Evolutionary conservation across 2,888 invertebrate genomes (phyloP), one percentile per base, ranked within the genome.

Genomic region (Meandrusa payeni): DNA sequence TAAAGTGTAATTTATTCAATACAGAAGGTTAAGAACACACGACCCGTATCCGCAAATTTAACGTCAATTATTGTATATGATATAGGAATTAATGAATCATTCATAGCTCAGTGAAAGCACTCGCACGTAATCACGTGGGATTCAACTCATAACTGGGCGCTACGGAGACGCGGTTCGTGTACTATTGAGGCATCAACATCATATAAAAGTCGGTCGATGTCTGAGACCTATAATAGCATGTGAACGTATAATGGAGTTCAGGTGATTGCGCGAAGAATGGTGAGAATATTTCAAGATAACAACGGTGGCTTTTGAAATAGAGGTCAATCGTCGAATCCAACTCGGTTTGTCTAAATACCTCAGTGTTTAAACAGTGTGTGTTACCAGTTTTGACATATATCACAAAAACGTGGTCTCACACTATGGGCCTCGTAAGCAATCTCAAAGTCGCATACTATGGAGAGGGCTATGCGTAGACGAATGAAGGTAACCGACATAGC

Each of bases 41-140:
- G 72, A 79, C 72, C 77, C 56, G 61, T 60, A 62, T 64, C 64
- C 54, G 66, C 56, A 64, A 74, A 72, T 76, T 76, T 73, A 74
- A 68, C 69, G 69, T 79, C 78, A 77, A 78, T 83, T 81, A 78
- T 66, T 71, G 60, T 73, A 38, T 28, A 19, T 38, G 20, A 38
- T 28, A 28, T 28, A 28, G 20, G 13, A 73, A 69, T 68, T 75
- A 80, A 78, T 78, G 76, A 82, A 73, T 78, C 72, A 66, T 66
- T 61, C 69, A 69, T 64, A 53, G 54, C 55, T 61, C 52, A 73
- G 82, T 75, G 85, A 85, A 85, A 85, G 83, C 66, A 64, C 51
- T 63, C 52, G 69, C 71, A 72, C 69, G 58, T 64, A 76, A 82
- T 76, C 76, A 50, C 61, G 51, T 56, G 64, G 64, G 69, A 71